These are phyloP conservation scores for Corythaeola cristata DNA, from an alignment of 2,113 vertebrate genomes.

Conservation along the genomic window DNA sequence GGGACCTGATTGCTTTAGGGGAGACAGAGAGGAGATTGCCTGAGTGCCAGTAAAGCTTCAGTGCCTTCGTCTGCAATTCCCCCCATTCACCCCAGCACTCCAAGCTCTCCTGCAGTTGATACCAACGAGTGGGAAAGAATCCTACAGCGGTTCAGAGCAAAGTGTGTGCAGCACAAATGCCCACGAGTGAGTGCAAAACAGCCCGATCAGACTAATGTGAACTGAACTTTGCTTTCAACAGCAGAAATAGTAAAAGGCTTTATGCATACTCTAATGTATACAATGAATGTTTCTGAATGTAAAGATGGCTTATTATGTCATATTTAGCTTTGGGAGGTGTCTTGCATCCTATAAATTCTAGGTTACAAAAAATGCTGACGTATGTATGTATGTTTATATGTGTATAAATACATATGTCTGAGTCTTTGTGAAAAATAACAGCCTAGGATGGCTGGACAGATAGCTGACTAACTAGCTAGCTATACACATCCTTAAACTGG, in stretches of 20 bases:
- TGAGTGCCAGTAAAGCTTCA: background rate
- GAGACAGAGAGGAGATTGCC: background rate
- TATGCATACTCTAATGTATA: background rate
- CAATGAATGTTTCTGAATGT: background rate
- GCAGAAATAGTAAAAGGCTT: background rate
- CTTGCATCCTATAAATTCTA: background rate
- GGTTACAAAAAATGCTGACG: background rate
- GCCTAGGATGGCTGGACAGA: background rate
- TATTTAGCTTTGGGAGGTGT: background rate
- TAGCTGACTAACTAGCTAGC: background rate
- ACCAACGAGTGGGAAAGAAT: background rate
- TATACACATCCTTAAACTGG: background rate
- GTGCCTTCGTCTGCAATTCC: background rate
- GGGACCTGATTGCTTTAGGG: slow-evolving; percentile 37
- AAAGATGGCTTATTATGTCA: background rate
- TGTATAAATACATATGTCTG: slow-evolving; percentile 16
- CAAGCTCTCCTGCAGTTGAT: background rate
- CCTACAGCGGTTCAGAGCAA: background rate
- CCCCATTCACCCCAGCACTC: background rate
- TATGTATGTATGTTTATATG: background rate
- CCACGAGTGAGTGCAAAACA: background rate
- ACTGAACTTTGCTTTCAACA: background rate
- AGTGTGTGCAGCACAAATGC: background rate
- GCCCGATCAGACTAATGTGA: background rate
- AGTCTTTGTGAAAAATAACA: background rate